Conservation (phyloP, 1,140 invertebrate genomes). For the Sycobia sp. region DNA sequence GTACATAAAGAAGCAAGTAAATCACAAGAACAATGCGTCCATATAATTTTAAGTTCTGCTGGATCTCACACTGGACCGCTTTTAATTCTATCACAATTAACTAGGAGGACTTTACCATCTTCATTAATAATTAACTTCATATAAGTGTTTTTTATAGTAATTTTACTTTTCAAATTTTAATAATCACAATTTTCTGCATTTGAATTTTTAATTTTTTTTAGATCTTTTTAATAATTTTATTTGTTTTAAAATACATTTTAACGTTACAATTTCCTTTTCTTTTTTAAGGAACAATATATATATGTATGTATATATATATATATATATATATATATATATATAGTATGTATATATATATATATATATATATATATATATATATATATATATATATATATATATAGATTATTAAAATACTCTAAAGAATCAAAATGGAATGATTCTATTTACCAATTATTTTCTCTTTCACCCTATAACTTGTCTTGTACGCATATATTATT, state of each 20-base stretch:
- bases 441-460: slow-evolving; percentile 9
- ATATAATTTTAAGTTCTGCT: slow-evolving; percentile 15
- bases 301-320: slow-evolving; percentile 36
- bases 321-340: slow-evolving; percentile 30
- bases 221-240: slow-evolving; percentile 1
- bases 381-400: slow-evolving; percentile 27
- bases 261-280: slow-evolving; percentile 35
- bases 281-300: no score
- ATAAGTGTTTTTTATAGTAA: slow-evolving; percentile 6
- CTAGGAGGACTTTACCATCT: slow-evolving; percentile 43
- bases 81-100: slow-evolving; percentile 52
- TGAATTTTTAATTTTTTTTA: slow-evolving; percentile 31
- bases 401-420: slow-evolving; percentile 50
- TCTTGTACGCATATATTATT: slow-evolving; percentile 2
- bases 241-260: slow-evolving; percentile 25
- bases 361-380: slow-evolving; percentile 33
- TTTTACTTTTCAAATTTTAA: slow-evolving; percentile 7
- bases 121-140: slow-evolving; percentile 28
- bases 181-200: slow-evolving; percentile 20
- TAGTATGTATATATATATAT: slow-evolving; percentile 10
- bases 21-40: slow-evolving; percentile 7
- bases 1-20: slow-evolving; percentile 16
- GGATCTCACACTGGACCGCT: slow-evolving; percentile 23
- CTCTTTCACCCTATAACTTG: slow-evolving; percentile 36
- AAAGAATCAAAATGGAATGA: slow-evolving; percentile 46